A percentile compares a stretch with the other conserved stretches of the same genome.
These are phyloP conservation scores for Timandra comae DNA, from an alignment of 2,888 invertebrate species.

Conservation along the genomic window DNA sequence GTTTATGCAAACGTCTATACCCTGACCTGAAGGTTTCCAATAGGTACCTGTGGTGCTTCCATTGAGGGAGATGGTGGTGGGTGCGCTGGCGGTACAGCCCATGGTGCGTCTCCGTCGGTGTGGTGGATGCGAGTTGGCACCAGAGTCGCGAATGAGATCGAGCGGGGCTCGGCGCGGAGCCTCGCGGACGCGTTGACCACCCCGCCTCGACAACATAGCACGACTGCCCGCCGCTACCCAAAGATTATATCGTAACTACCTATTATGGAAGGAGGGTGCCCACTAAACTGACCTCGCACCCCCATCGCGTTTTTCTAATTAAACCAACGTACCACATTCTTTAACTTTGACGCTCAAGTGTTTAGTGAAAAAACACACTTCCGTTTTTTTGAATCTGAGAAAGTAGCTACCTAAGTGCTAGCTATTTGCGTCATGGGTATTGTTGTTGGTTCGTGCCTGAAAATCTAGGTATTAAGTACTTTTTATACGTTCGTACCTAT, in stretches of 20 bases:
- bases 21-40: too few relatives aligned
- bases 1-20: too few relatives aligned
- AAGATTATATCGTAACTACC: constrained; percentile 68
- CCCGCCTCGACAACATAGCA: constrained; percentile 45
- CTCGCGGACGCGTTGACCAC: constrained; percentile 34
- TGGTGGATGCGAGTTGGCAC: constrained; percentile 13
- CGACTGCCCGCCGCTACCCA: constrained; percentile 38
- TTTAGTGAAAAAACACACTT: constrained; percentile 39
- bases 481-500: too few relatives aligned
- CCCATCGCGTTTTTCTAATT: constrained; percentile 75
- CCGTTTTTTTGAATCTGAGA: constrained; percentile 24
- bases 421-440: constrained; percentile 16
- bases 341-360: constrained; percentile 60
- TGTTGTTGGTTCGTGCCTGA: too few relatives aligned
- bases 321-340: constrained; percentile 59
- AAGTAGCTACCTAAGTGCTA: too few relatives aligned
- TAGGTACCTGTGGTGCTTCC: constrained; percentile 48
- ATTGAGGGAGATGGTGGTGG: constrained; percentile 41
- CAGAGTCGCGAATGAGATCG: too few relatives aligned
- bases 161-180: constrained; percentile 14
- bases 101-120: constrained; percentile 48
- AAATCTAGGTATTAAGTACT: too few relatives aligned
- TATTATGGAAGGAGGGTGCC: constrained; percentile 68
- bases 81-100: constrained; percentile 71
- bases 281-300: constrained; percentile 73